phyloP scores from a whole-genome alignment of 2,797 vertebrate genomes.

The Chanos chanos region DNA sequence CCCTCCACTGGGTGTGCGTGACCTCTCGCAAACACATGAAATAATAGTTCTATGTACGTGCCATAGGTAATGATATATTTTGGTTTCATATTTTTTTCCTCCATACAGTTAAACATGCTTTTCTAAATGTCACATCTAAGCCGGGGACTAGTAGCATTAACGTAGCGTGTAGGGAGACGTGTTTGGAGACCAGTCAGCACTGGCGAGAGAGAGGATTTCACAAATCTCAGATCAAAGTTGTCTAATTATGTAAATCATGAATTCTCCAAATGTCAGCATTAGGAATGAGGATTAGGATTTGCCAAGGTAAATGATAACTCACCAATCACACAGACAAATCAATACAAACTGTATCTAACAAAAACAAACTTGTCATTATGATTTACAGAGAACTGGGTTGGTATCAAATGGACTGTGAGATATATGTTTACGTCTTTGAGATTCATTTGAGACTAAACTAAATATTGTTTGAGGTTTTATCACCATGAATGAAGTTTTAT shows the following conservation, averaged over 20 bases:
- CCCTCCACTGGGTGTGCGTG: slow-evolving; percentile 8
- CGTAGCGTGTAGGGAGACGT: slow-evolving; percentile 54
- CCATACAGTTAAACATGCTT: slow-evolving; percentile 54
- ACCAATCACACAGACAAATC: slow-evolving; percentile 56
- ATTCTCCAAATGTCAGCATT: slow-evolving; percentile 92
- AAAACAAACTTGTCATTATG: slow-evolving; percentile 7
- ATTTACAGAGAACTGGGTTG: not conserved
- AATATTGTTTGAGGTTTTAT: too few species aligned
- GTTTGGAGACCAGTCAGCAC: slow-evolving; percentile 62
- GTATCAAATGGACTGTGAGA: slow-evolving; percentile 7
- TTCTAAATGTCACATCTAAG: slow-evolving; percentile 74
- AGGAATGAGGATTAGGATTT: slow-evolving; percentile 81
- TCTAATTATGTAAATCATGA: slow-evolving; percentile 97
- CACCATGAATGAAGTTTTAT: too few species aligned
- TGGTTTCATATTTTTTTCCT: slow-evolving; percentile 50
- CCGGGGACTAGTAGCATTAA: slow-evolving; percentile 60
- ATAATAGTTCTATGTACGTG: slow-evolving; percentile 4
- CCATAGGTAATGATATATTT: slow-evolving; percentile 15
- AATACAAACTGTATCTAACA: slow-evolving; percentile 22
- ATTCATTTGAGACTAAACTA: too few species aligned
- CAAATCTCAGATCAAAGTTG: slow-evolving; percentile 89
- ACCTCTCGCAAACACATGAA: too few species aligned
- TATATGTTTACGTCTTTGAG: too few species aligned
- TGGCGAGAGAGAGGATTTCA: slow-evolving; percentile 76
- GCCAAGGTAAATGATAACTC: slow-evolving; percentile 74